Conservation (phyloP, 2,113 vertebrate species). For the Cygnus buccinator region DNA sequence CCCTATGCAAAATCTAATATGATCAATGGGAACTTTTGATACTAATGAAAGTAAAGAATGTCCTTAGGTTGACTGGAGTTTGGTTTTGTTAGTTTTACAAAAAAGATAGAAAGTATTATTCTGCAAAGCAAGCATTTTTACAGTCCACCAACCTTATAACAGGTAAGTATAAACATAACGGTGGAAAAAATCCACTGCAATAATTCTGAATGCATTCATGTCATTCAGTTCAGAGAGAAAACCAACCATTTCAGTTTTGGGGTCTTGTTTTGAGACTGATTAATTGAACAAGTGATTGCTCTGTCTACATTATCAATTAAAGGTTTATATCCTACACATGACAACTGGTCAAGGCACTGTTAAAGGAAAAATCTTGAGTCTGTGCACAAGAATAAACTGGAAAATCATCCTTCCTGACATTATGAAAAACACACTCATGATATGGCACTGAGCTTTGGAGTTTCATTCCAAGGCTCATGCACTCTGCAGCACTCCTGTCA, state of each 20-base stretch:
- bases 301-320: background rate
- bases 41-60: background rate
- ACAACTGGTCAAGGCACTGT: background rate
- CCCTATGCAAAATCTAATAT: background rate
- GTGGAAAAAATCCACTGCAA: background rate
- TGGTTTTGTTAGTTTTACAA: background rate
- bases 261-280: background rate
- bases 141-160: background rate
- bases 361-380: background rate
- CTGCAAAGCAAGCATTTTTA: conserved; percentile 23
- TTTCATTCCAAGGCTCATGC: conserved; percentile 46
- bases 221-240: background rate
- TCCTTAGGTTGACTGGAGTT: background rate
- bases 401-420: conserved; percentile 65
- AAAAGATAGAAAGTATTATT: background rate
- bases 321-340: background rate
- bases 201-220: background rate
- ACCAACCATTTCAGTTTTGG: background rate
- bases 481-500: conserved; percentile 34
- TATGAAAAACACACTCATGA: conserved; percentile 68
- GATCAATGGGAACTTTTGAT: background rate
- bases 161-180: background rate
- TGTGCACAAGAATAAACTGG: conserved; percentile 69
- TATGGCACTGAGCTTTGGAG: conserved; percentile 60
- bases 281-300: background rate